Base-by-base conservation (phyloP, 2,888 invertebrate species). In the Dinocampus coccinellae region DNA sequence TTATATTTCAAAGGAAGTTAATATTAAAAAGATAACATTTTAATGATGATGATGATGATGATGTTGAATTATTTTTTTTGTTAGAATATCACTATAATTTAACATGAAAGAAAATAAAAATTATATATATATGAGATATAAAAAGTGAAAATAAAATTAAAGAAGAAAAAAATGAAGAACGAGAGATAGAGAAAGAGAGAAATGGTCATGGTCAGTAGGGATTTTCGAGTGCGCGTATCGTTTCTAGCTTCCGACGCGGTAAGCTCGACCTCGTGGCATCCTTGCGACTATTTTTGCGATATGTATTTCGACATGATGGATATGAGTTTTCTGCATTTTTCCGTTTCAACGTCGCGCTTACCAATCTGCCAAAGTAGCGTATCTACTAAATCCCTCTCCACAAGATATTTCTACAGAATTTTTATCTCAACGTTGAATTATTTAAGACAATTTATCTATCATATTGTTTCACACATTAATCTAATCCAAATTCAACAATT, bases 231-330 rank as follows among this genome's bases (percentile, higher is more conserved):
- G n/a, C 29, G 29, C 52, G 16, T 16, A 47, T 47, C 3, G 16
- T 52, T 10, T n/a, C 39, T 22, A 63, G 55, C 60, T 75, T 73
- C 73, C 70, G 71, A 69, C 70, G 73, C 67, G 73, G 72, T 78
- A 80, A 81, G 76, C 76, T 74, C 77, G 82, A 79, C 79, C 81
- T 80, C 80, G 81, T 60, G 60, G 76, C 80, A 85, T 84, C 85
- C 85, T 85, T 85, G 84, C 79, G 81, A 82, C 84, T 84, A 83
- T 85, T 84, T 85, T 85, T 79, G 82, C 80, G 74, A 80, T 78
- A 80, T 81, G 79, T 79, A 77, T 83, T 85, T 83, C 84, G 80
- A 85, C 84, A 84, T 85, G 84, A 85, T 80, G 81, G 83, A 85
- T 85, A 83, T 81, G 84, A 85, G 75, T 83, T 85, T 84, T 83